These are phyloP conservation scores for Porites divaricata DNA, from an alignment of 92 coral and sea anemone species.

Conservation along the genomic window DNA sequence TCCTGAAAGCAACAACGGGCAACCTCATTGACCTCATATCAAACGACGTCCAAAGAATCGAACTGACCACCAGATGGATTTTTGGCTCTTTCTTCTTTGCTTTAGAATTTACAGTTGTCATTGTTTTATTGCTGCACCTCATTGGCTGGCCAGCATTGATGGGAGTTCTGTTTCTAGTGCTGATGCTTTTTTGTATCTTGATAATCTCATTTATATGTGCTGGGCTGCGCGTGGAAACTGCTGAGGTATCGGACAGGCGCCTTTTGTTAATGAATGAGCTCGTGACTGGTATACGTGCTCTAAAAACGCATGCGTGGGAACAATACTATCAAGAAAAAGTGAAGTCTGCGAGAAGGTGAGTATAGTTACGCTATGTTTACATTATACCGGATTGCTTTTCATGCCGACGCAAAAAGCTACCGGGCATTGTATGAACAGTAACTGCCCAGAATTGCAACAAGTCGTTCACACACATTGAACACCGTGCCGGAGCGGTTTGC, in stretches of 20 bases:
- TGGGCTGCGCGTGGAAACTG: constrained; percentile 13
- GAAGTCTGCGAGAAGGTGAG: constrained; percentile 15
- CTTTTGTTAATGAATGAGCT: constrained; percentile 16
- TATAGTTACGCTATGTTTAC: background rate
- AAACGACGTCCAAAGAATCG: constrained; percentile 27
- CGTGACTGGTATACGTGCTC: constrained; percentile 25
- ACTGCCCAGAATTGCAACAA: too few species aligned
- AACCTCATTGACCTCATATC: constrained; percentile 14
- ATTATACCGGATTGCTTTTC: too few species aligned
- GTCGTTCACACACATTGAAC: too few species aligned
- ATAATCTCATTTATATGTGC: constrained; percentile 4
- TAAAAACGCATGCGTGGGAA: constrained; percentile 40
- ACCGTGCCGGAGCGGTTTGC: too few species aligned
- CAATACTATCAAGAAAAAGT: constrained; percentile 6
- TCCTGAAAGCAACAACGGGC: constrained; percentile 11
- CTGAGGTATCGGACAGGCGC: constrained; percentile 17
- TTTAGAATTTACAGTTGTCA: background rate
- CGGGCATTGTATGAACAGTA: too few species aligned
- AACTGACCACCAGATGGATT: background rate
- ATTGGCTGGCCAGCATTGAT: constrained; percentile 18
- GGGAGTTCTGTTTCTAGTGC: constrained; percentile 8
- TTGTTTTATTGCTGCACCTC: constrained; percentile 1
- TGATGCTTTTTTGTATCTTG: background rate
- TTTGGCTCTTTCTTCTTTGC: background rate
- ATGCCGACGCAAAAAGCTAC: too few species aligned